Base-by-base conservation (phyloP, 2,113 vertebrate species). In the Mirounga angustirostris region DNA sequence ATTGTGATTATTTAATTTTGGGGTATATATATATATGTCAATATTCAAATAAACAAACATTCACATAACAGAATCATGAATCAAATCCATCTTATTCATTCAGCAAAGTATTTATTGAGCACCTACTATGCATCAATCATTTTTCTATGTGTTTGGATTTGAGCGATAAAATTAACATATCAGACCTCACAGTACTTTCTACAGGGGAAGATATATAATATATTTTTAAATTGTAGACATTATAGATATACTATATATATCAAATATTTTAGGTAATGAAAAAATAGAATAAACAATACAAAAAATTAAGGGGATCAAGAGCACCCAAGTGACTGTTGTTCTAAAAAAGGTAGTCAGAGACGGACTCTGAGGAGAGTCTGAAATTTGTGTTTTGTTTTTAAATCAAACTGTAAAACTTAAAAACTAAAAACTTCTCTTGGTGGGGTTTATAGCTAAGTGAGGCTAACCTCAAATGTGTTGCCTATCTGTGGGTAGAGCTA, bases 381-480 rank as follows among this genome's bases (percentile, higher is more conserved):
- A 63, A 36, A 56, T 87, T 91, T 95, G 56, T 84, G 24, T 84
- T 97, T 94, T 93, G 50, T 82, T 97, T 97, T 95, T 63, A 97
- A 81, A 73, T 95, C 65, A 94, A 94, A 78, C 63, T 86, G 12
- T 93, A 76, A 82, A 93, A 71, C 40, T 52, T 56, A 94, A 84
- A 92, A 65, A 73, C 36, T 89, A 28, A 69, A 94, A 58, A 50
- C 13, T 59, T 74, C 91, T 71, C 24, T 71, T 89, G 85, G 33
- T 92, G 54, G 78, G 24, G 83, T 76, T 91, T 83, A 21, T 95
- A 22, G 46, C 63, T 96, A 56, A 93, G 46, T 61, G 83, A 40
- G 67, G 22, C 91, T 95, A 67, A 54, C 21, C 43, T 84, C 30
- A 86, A 5, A n/a, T 4, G 59, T 74, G 5, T 43, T 84, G 65